A percentile compares a stretch with the other conserved stretches of the same genome.
Evolutionary conservation across 2,113 vertebrate species (phyloP).

Genomic region (Corvus cornix): DNA sequence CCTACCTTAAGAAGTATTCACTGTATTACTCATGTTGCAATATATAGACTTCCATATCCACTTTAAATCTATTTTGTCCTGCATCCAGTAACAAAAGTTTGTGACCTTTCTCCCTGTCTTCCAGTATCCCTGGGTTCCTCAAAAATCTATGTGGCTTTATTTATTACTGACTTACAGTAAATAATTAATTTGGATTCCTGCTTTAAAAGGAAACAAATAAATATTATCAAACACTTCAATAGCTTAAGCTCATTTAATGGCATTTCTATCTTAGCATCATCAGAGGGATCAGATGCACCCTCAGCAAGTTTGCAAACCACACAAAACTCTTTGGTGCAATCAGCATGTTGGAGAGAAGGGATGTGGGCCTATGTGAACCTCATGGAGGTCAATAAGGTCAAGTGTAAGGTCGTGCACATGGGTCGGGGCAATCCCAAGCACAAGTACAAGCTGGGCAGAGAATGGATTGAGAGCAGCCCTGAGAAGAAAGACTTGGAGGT

Average conservation of each 20-base stretch:
- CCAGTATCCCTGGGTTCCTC: not conserved
- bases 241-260: not conserved
- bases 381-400: not conserved
- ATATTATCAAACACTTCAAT: not conserved
- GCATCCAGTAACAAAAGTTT: not conserved
- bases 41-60: not conserved
- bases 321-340: not conserved
- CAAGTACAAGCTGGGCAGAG: not conserved
- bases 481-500: not conserved
- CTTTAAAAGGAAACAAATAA: not conserved
- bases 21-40: not conserved
- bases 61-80: not conserved
- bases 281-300: rapidly evolving
- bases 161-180: not conserved
- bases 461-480: not conserved
- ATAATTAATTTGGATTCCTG: not conserved
- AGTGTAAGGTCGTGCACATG: not conserved
- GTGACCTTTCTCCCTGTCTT: not conserved
- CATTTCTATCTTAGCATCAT: not conserved
- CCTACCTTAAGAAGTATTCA: not conserved
- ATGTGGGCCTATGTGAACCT: not conserved
- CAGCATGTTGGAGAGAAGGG: not conserved
- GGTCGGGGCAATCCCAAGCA: not conserved
- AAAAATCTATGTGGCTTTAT: not conserved
- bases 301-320: not conserved